phyloP scores from a whole-genome alignment of 2,113 vertebrate genomes.

The Pedionomus torquatus region DNA sequence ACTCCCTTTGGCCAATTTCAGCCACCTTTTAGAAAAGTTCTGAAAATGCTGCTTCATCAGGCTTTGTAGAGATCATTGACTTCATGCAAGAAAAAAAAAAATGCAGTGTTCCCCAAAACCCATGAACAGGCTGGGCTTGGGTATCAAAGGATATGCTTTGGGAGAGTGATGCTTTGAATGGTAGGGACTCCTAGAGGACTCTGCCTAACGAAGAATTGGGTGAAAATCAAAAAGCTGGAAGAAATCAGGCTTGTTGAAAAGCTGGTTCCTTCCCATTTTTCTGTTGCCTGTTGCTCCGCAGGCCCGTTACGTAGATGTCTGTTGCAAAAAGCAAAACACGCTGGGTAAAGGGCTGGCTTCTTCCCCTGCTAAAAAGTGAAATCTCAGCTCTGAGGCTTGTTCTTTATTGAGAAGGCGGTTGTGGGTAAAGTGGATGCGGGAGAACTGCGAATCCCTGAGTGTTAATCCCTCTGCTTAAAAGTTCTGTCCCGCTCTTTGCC shows the following conservation, averaged over 20 bases:
- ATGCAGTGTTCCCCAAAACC: background rate
- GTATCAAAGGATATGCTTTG: accelerated
- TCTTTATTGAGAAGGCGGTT: background rate
- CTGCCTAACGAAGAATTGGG: background rate
- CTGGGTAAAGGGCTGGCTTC: background rate
- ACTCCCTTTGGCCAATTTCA: background rate
- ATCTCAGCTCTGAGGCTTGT: background rate
- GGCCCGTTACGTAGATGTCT: accelerated
- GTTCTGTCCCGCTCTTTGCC: background rate
- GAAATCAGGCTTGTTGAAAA: background rate
- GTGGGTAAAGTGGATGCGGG: background rate
- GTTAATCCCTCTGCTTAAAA: background rate
- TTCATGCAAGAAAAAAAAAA: background rate
- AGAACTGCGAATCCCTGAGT: background rate
- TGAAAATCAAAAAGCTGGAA: background rate
- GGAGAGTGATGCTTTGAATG: background rate
- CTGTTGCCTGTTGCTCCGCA: background rate
- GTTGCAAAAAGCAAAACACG: background rate
- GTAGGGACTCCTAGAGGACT: background rate
- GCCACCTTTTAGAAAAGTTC: background rate
- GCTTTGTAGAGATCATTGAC: background rate
- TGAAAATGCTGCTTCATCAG: background rate
- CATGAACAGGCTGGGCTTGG: too few relatives aligned
- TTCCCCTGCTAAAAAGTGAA: background rate
- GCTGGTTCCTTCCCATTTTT: background rate